phyloP scores from a whole-genome alignment of 2,113 vertebrate species.

The Mungos mungo region DNA sequence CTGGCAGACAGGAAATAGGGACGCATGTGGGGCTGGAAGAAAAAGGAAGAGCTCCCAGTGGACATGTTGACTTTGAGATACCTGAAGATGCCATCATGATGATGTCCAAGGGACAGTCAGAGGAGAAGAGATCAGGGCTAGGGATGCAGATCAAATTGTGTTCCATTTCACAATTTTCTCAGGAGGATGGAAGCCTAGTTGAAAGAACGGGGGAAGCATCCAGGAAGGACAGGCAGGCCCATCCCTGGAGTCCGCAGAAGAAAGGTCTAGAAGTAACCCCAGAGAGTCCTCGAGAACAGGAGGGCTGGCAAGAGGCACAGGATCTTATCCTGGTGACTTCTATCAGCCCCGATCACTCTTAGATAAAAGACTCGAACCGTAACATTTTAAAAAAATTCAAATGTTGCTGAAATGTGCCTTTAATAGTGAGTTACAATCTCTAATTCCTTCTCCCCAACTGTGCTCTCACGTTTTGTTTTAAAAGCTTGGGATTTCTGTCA shows the following conservation, averaged over 20 bases:
- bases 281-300: not conserved
- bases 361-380: not conserved
- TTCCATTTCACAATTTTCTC: not conserved
- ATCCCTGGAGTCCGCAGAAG: not conserved
- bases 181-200: not conserved
- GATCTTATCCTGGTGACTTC: not conserved
- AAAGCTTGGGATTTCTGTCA: not conserved
- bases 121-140: not conserved
- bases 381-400: not conserved
- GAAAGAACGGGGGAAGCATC: not conserved
- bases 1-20: not conserved
- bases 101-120: not conserved
- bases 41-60: not conserved
- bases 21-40: not conserved
- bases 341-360: not conserved
- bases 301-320: not conserved
- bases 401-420: not conserved
- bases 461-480: not conserved
- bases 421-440: not conserved
- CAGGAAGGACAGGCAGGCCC: not conserved
- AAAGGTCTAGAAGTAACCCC: not conserved
- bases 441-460: not conserved
- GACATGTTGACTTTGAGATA: not conserved
- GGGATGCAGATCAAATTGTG: not conserved
- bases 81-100: not conserved